Evolutionary conservation across 37 sponge, comb jelly and placozoan species (phyloP).

Genomic region (Chondrosia reniformis): DNA sequence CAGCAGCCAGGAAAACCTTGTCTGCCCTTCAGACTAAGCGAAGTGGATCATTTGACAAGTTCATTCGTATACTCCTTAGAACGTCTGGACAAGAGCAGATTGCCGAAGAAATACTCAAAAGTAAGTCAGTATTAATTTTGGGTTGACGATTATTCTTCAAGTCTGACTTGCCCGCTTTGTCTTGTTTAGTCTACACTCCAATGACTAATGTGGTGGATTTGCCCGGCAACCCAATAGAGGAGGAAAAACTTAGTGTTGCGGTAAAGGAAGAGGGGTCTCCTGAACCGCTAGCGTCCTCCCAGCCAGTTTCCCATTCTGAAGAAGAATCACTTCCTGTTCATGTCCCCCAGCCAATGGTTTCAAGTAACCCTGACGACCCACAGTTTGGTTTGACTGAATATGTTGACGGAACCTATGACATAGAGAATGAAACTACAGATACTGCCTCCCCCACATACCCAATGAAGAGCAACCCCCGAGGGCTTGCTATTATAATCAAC

Average conservation of each 20-base stretch:
- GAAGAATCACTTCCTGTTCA: neutral
- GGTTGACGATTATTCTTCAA: no score
- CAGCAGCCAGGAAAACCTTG: neutral
- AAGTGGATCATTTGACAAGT: neutral
- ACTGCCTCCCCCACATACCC: no score
- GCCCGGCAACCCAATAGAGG: no score
- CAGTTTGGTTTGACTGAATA: neutral
- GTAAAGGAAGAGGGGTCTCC: no score
- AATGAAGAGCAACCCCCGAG: constrained; percentile 65
- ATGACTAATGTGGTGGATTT: no score
- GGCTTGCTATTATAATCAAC: constrained; percentile 66
- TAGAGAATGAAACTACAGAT: no score
- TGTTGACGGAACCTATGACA: neutral
- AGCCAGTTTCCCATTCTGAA: no score
- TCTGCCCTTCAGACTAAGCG: neutral
- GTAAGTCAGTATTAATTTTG: no score
- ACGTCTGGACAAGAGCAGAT: neutral
- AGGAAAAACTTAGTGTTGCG: no score
- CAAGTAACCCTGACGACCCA: neutral
- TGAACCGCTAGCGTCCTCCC: no score
- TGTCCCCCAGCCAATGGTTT: neutral
- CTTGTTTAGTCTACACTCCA: no score
- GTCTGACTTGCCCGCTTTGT: no score
- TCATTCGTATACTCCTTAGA: neutral
- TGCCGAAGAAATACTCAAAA: neutral